Conservation (phyloP, 2,797 vertebrate species). For the Diplodus puntazzo region DNA sequence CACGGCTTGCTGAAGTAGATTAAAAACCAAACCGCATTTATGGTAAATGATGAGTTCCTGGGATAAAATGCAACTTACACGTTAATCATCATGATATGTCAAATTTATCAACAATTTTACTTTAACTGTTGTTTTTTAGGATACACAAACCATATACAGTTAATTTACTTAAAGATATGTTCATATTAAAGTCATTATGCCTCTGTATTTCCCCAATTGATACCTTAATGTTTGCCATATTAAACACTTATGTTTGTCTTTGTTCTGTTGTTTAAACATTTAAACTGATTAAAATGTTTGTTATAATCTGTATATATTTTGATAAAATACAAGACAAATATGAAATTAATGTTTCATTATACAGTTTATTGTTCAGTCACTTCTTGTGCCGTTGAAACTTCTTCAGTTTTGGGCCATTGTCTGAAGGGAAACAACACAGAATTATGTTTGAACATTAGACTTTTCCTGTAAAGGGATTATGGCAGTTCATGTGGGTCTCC, state of each 20-base stretch:
- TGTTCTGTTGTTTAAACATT: neutral
- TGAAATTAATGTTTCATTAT: neutral
- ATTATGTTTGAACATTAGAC: conserved; percentile 4
- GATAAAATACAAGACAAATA: conserved; percentile 31
- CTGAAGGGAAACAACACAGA: conserved; percentile 48
- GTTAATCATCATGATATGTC: neutral
- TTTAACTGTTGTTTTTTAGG: neutral
- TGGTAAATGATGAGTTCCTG: neutral
- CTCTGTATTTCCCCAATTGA: neutral
- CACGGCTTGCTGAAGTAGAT: neutral
- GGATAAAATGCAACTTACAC: neutral
- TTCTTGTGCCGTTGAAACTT: neutral
- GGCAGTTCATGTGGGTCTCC: neutral
- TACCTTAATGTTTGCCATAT: conserved; percentile 7
- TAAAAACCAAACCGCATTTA: neutral
- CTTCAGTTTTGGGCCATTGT: conserved; percentile 70
- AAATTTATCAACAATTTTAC: neutral
- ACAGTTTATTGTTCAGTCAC: conserved; percentile 47
- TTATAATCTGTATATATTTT: conserved; percentile 16
- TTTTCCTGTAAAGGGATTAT: neutral
- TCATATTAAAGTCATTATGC: neutral
- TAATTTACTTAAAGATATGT: neutral
- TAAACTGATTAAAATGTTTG: conserved; percentile 30
- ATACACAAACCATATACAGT: neutral
- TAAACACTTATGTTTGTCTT: neutral